phyloP scores from a whole-genome alignment of 2,888 invertebrate species.

The Drosophila pegasa region DNA sequence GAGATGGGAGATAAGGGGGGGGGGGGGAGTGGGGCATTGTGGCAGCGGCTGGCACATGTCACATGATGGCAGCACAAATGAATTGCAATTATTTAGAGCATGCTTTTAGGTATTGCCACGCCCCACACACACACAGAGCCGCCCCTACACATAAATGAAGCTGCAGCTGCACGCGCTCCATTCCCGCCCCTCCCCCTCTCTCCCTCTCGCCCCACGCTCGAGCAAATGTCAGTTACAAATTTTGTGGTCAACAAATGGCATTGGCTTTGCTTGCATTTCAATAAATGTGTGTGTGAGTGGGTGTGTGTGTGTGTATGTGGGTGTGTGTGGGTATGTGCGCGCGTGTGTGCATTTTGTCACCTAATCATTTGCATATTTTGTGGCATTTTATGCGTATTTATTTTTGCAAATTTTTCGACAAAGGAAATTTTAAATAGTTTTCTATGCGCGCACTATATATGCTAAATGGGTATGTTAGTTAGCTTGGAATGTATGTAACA shows the following conservation, averaged over 20 bases:
- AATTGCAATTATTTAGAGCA: constrained; percentile 76
- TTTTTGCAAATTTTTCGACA: constrained; percentile 12
- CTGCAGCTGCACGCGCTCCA: background rate
- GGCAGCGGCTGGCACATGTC: constrained; percentile 31
- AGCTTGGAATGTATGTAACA: background rate
- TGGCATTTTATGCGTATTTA: constrained; percentile 28
- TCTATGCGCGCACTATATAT: background rate
- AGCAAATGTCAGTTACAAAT: constrained; percentile 44
- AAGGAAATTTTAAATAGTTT: constrained; percentile 4
- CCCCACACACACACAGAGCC: background rate
- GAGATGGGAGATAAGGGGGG: background rate
- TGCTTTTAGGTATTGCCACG: constrained; percentile 57
- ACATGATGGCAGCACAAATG: constrained; percentile 63
- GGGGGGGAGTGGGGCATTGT: background rate
- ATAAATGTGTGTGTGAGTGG: background rate
- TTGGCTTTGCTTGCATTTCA: constrained; percentile 38
- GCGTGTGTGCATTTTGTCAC: constrained; percentile 47
- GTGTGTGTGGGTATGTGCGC: constrained; percentile 1
- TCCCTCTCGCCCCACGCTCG: no score
- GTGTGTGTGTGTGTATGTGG: constrained; percentile 2
- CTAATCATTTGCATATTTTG: constrained; percentile 71
- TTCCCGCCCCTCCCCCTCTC: no score
- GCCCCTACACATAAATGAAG: constrained; percentile 4
- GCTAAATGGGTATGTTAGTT: background rate
- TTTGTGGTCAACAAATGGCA: constrained; percentile 62